Evolutionary conservation across 1,140 invertebrate genomes (phyloP).

Genomic region (Phenacoccus solenopsis): DNA sequence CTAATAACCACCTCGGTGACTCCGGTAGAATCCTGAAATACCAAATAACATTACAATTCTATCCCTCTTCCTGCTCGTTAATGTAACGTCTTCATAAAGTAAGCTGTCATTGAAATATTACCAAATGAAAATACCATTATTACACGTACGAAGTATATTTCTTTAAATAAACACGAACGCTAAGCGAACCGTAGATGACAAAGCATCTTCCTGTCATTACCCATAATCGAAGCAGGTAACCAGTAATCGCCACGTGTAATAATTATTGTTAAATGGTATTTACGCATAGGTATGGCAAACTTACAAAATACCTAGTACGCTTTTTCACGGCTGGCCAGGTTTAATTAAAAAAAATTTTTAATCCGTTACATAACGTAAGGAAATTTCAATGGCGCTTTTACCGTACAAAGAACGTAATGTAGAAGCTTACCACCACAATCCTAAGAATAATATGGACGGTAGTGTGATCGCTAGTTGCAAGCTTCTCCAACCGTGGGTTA

Average conservation of each 20-base stretch:
- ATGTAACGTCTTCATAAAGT: too few species aligned
- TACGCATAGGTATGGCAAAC: neutral
- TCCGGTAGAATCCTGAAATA: conserved; percentile 56
- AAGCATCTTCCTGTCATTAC: neutral
- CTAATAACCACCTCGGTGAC: conserved; percentile 70
- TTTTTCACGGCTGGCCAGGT: neutral
- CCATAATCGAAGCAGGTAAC: neutral
- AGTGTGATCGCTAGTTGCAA: conserved; percentile 57
- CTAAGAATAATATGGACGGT: conserved; percentile 49
- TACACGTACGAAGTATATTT: neutral
- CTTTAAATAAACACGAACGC: neutral
- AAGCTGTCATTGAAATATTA: neutral
- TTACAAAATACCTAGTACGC: neutral
- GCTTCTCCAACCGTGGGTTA: conserved; percentile 55
- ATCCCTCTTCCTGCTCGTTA: too few species aligned
- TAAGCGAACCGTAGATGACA: neutral
- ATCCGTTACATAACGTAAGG: too few species aligned
- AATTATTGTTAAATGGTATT: neutral
- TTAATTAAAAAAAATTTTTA: neutral
- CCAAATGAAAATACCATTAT: neutral
- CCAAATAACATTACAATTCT: too few species aligned
- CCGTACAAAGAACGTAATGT: neutral
- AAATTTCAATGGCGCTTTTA: neutral
- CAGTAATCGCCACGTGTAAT: neutral
- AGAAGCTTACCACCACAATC: conserved; percentile 44